phyloP scores from a whole-genome alignment of 2,113 vertebrate genomes.

The Eulemur macaco region DNA sequence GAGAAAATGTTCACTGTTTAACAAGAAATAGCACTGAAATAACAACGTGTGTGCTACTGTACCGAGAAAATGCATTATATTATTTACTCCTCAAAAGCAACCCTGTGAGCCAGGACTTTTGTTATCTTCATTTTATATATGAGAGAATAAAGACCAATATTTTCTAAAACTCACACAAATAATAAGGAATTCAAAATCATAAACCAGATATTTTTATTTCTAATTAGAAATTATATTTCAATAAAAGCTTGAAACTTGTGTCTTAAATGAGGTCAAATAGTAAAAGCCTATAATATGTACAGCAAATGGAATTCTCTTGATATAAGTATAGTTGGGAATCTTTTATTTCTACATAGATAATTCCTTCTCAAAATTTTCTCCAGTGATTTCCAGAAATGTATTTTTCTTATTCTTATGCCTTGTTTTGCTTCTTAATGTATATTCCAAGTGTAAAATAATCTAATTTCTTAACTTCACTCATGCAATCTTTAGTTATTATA shows the following conservation, averaged over 20 bases:
- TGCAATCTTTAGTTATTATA: background rate
- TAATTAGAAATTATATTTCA: background rate
- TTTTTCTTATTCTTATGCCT: background rate
- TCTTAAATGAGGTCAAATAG: background rate
- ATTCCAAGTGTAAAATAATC: background rate
- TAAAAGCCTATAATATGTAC: background rate
- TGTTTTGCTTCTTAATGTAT: background rate
- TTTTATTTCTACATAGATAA: background rate
- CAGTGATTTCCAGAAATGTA: background rate
- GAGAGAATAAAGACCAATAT: background rate
- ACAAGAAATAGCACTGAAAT: background rate
- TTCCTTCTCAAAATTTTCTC: background rate
- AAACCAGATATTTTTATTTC: background rate
- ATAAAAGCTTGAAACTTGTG: background rate
- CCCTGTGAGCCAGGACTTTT: background rate
- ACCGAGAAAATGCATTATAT: background rate
- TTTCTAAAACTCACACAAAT: background rate
- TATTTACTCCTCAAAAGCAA: slow-evolving; percentile 6
- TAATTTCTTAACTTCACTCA: background rate
- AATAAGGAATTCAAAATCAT: background rate
- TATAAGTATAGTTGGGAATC: background rate
- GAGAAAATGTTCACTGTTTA: slow-evolving; percentile 14
- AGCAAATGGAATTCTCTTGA: background rate
- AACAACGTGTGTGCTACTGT: background rate
- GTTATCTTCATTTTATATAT: background rate